Evolutionary conservation across 2,113 vertebrate species (phyloP), one percentile per base, ranked within the genome.

Genomic region (Corythoichthys haematopterus): DNA sequence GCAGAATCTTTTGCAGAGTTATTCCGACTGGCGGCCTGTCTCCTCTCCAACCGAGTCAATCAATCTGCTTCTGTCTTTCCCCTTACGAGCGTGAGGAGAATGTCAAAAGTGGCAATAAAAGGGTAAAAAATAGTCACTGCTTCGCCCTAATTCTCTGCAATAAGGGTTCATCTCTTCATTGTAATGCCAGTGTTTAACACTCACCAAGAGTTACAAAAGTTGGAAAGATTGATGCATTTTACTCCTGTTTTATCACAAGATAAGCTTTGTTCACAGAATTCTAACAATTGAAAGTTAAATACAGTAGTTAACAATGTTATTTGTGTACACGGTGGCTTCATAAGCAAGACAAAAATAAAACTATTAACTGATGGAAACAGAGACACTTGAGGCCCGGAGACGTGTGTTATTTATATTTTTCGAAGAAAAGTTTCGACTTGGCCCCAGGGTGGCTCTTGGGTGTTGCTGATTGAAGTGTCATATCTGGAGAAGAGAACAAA

Each of bases 21-120:
- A 83, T 70, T 60, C 37, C 66, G 68, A 81, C 75, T 77, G 82
- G 77, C 80, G 85, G 77, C 71, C 45, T 75, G 82, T 80, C 78
- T 83, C 70, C 80, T 78, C 67, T 45, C 75, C 75, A 1, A 53
- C 82, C 65, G 64, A 77, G 73, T 78, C 77, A 76, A 87, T 87
- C 81, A 84, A 70, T 85, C 78, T 74, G 69, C 33, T 20, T 66
- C 65, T 55, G 70, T 65, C 71, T 73, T 59, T 28, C 16, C 60
- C 6, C 20, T 46, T 46, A 62, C 20, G 4, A 62, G 60, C 20
- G 20, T 33, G 60, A 33, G 60, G 20, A 33, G 60, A 46, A 46
- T 62, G 60, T 62, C 60, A 62, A 62, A 62, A 62, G 20, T 3
- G 38, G 15, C 37, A 62, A 46, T 28, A 33, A 33, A 62, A 61